Evolutionary conservation across 2,113 vertebrate species (phyloP).

Genomic region (Nibea albiflora): DNA sequence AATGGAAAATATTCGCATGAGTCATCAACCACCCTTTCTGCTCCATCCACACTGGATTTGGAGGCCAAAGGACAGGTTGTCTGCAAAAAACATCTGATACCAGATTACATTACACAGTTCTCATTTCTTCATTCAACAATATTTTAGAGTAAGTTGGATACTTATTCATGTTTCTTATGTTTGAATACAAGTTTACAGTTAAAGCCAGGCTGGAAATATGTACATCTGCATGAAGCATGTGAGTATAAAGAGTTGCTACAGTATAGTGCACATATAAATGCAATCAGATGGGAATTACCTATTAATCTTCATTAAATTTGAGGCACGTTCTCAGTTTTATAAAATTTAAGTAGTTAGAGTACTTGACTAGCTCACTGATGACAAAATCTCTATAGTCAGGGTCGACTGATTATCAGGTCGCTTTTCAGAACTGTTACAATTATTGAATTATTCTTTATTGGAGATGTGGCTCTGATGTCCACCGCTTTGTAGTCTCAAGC

Average conservation of each 20-base stretch:
- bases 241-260: neutral
- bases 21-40: neutral
- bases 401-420: neutral
- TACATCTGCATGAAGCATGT: too few relatives aligned
- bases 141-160: too few relatives aligned
- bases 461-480: neutral
- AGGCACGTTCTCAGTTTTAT: neutral
- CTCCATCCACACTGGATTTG: neutral
- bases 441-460: neutral
- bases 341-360: neutral
- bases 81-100: too few relatives aligned
- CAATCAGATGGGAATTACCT: neutral
- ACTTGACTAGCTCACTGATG: neutral
- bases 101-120: too few relatives aligned
- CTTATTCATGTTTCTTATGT: too few relatives aligned
- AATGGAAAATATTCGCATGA: neutral
- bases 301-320: neutral
- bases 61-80: neutral
- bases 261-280: neutral
- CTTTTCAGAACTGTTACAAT: neutral
- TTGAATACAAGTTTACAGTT: too few relatives aligned
- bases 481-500: neutral
- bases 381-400: too few relatives aligned
- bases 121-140: too few relatives aligned
- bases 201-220: too few relatives aligned